These are phyloP conservation scores for Smittia sp. DNA, from an alignment of 2,888 invertebrate genomes.

Conservation along the genomic window DNA sequence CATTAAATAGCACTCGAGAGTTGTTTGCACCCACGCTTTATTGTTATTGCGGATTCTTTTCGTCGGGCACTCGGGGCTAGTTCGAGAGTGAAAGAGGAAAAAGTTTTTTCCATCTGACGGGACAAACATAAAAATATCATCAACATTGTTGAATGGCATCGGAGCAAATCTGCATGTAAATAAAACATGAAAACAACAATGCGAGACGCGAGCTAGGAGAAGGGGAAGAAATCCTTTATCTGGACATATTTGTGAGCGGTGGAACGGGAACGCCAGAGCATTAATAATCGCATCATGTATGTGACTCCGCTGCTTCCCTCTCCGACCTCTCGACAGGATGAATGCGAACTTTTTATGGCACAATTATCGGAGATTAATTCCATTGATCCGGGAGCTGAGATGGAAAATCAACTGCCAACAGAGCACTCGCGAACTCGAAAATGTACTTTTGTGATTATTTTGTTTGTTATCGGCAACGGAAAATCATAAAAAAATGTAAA, in stretches of 20 bases:
- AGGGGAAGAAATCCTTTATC: slow-evolving; percentile 23
- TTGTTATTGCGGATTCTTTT: neutral
- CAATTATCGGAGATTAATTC: slow-evolving; percentile 39
- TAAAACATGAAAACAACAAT: slow-evolving; percentile 22
- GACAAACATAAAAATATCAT: slow-evolving; percentile 30
- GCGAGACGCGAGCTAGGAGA: slow-evolving; percentile 4
- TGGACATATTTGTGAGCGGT: slow-evolving; percentile 22
- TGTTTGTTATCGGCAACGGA: slow-evolving; percentile 9
- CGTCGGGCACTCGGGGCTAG: slow-evolving; percentile 19
- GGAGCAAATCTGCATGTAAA: slow-evolving; percentile 35
- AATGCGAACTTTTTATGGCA: slow-evolving; percentile 24
- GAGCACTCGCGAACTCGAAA: neutral
- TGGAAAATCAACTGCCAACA: slow-evolving; percentile 27
- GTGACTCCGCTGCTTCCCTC: neutral
- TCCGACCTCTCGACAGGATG: neutral
- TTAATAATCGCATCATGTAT: slow-evolving; percentile 27
- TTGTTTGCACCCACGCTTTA: slow-evolving; percentile 31
- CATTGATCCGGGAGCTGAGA: slow-evolving; percentile 13
- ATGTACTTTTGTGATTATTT: slow-evolving; percentile 32
- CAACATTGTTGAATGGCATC: slow-evolving; percentile 27
- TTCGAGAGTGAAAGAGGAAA: neutral
- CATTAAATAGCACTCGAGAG: slow-evolving; percentile 35
- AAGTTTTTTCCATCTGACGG: slow-evolving; percentile 29
- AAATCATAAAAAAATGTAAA: slow-evolving; percentile 39
- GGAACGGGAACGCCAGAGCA: neutral